Percentiles rank a stretch among this genome's conserved stretches.
Evolutionary conservation across 1,140 invertebrate species (phyloP).

Genomic region (Charaxes varanes): DNA sequence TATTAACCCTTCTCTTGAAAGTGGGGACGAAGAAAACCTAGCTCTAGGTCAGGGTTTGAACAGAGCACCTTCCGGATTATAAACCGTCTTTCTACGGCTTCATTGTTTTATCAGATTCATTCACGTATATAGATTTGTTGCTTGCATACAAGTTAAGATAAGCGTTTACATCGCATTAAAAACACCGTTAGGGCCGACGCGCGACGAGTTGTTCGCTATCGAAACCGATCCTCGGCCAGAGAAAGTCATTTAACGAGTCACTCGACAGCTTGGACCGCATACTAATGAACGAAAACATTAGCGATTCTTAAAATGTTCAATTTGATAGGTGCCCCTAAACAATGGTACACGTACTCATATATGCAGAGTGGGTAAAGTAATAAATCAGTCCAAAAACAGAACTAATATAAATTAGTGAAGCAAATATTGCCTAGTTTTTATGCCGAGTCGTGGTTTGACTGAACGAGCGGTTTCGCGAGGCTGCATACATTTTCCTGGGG

Average conservation of each 20-base stretch:
- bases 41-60: no score
- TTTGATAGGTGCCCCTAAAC: slow-evolving; percentile 15
- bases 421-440: neutral
- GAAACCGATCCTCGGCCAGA: slow-evolving; percentile 47
- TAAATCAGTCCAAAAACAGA: neutral
- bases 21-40: no score
- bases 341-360: neutral
- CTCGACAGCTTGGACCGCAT: slow-evolving; percentile 38
- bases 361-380: neutral
- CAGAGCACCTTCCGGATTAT: no score
- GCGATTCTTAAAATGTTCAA: slow-evolving; percentile 20
- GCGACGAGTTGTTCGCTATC: slow-evolving; percentile 2
- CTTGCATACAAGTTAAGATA: no score
- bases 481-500: no score
- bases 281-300: slow-evolving; percentile 38
- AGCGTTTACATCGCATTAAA: no score
- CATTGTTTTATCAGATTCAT: no score
- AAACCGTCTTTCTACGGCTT: no score
- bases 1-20: no score
- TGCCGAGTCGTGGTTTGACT: neutral
- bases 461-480: no score
- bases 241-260: slow-evolving; percentile 65
- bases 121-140: no score
- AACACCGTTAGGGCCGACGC: slow-evolving; percentile 2
- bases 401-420: neutral